Evolutionary conservation across 2,113 vertebrate species (phyloP), one percentile per base, ranked within the genome.

Genomic region (Struthidea cinerea): DNA sequence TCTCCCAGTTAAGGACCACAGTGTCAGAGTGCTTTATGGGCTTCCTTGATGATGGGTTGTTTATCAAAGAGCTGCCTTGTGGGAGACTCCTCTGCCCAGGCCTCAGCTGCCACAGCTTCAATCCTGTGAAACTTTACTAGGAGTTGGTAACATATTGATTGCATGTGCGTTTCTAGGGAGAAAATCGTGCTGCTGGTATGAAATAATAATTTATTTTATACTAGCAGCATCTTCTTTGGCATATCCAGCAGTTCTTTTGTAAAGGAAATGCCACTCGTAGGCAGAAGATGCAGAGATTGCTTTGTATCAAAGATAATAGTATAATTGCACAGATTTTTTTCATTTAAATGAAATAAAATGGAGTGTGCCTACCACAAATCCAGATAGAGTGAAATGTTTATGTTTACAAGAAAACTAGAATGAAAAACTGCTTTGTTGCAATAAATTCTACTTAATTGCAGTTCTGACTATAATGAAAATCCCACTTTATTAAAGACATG

Each of bases 41-140:
- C 50, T 82, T 86, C 87, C 64, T 95, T 78, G 82, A 52, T 84
- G 64, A 52, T 23, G 87, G 93, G 86, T 96, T 98, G 97, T 98
- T 98, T 98, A 98, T 97, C 95, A 96, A 97, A 97, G 96, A 98
- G 94, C 96, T 98, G 97, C 98, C 98, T 97, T 84, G 23, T 96
- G 98, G 97, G 98, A 98, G 94, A 87, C 87, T 76, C 93, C 69
- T 97, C 95, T 97, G 57, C 91, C 60, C 97, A 98, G 97, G 97
- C 96, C 96, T 97, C 49, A 9, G 97, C 98, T 98, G 93, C 97
- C 97, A 97, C 98, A 97, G 97, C 97, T 98, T 98, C 95, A 97
- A 96, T 96, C 95, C 97, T 97, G 97, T 97, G 97, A 94, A 96
- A 94, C 93, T 96, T 95, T 95, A 86, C 97, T 83, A 71, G 97